These are phyloP conservation scores for Drosophila auraria DNA, from an alignment of 1,140 invertebrate genomes.

Conservation along the genomic window DNA sequence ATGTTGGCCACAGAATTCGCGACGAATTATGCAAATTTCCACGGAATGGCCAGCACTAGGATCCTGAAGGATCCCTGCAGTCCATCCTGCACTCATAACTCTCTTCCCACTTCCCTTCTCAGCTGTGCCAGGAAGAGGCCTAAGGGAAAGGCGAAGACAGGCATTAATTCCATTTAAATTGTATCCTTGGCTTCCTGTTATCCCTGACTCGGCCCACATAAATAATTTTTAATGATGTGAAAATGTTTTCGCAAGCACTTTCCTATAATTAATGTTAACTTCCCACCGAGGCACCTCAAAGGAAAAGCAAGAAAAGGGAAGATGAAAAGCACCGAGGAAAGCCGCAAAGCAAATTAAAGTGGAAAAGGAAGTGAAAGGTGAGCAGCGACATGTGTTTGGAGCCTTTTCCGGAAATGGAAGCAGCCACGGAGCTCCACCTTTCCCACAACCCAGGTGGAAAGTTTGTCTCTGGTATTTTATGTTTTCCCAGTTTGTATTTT, in stretches of 20 bases:
- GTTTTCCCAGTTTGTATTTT: conserved; percentile 3
- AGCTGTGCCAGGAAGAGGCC: background rate
- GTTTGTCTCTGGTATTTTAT: background rate
- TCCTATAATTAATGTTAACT: conserved; percentile 53
- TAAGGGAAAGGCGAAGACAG: conserved; percentile 9
- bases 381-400: conserved; percentile 27
- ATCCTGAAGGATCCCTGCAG: conserved; percentile 17
- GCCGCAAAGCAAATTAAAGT: conserved; percentile 39
- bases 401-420: conserved; percentile 37
- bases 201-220: conserved; percentile 50
- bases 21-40: conserved; percentile 56
- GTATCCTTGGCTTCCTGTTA: conserved; percentile 48
- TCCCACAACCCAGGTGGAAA: background rate
- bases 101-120: background rate
- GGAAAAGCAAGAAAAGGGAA: background rate
- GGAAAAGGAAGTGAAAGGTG: conserved; percentile 30
- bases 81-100: conserved; percentile 16
- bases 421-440: background rate
- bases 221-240: conserved; percentile 71
- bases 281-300: conserved; percentile 10
- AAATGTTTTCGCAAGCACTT: conserved; percentile 52
- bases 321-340: conserved; percentile 23
- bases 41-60: conserved; percentile 1
- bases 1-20: conserved; percentile 47
- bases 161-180: conserved; percentile 53